A percentile compares a stretch with the other conserved stretches of the same genome.
Evolutionary conservation across 1,140 invertebrate species (phyloP).

Genomic region (Panagrolaimus sp.): DNA sequence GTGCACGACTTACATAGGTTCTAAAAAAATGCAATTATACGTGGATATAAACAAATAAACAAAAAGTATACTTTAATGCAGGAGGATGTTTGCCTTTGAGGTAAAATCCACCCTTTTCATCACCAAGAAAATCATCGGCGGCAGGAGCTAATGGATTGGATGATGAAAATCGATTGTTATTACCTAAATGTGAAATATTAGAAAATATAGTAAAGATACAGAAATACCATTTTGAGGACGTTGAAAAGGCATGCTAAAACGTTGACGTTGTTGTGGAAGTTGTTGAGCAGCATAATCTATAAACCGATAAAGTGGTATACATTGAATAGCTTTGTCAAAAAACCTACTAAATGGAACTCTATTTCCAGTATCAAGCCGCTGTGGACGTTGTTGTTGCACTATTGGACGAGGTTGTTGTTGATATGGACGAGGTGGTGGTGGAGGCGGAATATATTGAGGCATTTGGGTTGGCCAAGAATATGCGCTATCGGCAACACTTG

Average conservation of each 20-base stretch:
- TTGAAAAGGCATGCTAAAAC: not conserved
- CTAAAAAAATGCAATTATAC: not conserved
- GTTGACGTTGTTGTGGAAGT: not conserved
- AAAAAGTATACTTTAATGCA: not conserved
- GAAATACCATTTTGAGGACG: not conserved
- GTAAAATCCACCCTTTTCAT: not conserved
- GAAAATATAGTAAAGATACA: too few species aligned
- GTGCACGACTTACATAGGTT: not conserved
- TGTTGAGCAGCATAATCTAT: not conserved
- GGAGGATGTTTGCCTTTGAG: not conserved
- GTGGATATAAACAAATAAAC: not conserved
- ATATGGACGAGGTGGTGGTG: not conserved
- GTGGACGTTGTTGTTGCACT: not conserved
- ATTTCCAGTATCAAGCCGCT: not conserved
- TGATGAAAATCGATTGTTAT: not conserved
- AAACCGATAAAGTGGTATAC: not conserved
- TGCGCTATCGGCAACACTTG: not conserved
- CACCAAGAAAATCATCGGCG: not conserved
- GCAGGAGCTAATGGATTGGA: constrained; percentile 8
- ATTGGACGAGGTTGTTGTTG: not conserved
- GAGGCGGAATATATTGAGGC: not conserved
- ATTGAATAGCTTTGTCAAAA: not conserved
- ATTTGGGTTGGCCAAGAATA: not conserved
- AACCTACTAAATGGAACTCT: constrained; percentile 7
- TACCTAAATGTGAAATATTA: too few species aligned